Evolutionary conservation across 2,113 vertebrate species (phyloP).

Genomic region (Centropristis striata): DNA sequence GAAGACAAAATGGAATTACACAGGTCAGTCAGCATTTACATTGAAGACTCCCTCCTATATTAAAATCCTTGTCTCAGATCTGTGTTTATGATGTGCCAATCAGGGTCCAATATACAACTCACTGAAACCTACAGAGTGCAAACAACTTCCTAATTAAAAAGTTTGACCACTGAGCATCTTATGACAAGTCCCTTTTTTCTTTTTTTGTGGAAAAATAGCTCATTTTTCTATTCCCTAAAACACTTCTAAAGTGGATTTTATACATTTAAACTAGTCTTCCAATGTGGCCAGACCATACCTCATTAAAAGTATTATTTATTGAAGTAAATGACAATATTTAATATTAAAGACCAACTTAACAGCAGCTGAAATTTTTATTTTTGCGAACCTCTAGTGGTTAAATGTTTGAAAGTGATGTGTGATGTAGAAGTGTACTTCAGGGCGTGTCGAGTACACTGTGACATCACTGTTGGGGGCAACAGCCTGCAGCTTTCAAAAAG

Average conservation of each 20-base stretch:
- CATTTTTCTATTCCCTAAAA: not conserved
- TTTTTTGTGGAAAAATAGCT: not conserved
- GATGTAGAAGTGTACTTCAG: not conserved
- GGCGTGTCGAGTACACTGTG: not conserved
- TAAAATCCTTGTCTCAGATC: not conserved
- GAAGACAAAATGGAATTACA: slow-evolving; percentile 28
- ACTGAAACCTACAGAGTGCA: not conserved
- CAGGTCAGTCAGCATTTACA: not conserved
- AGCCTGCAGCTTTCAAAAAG: not conserved
- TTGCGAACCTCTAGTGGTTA: no score
- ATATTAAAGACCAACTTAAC: not conserved
- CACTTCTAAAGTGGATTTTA: not conserved
- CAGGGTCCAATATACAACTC: not conserved
- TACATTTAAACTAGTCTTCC: not conserved
- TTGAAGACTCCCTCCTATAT: not conserved
- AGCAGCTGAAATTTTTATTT: not conserved
- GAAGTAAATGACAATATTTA: not conserved
- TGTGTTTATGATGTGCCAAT: not conserved
- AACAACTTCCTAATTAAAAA: no score
- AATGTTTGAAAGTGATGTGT: no score
- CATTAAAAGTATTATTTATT: no score
- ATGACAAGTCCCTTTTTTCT: no score
- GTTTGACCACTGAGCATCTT: no score
- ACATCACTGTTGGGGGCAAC: not conserved
- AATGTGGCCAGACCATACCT: not conserved